Conservation (phyloP, 2,113 vertebrate species). For the Poeciliopsis prolifica region DNA sequence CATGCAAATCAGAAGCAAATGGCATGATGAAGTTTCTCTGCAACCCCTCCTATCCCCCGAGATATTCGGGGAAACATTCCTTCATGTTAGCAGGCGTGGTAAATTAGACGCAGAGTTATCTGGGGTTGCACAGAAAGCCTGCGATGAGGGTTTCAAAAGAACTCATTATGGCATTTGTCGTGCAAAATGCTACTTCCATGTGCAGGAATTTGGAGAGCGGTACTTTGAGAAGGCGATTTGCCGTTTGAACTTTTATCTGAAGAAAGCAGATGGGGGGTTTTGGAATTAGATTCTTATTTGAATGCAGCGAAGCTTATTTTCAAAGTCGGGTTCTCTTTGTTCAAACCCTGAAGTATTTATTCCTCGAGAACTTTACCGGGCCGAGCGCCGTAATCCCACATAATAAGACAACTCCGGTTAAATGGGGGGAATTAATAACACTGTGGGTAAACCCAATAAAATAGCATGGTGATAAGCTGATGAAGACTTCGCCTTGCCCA, state of each 20-base stretch:
- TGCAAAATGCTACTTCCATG: constrained; percentile 22
- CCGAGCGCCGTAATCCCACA: constrained; percentile 47
- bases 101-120: constrained; percentile 34
- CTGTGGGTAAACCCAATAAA: constrained; percentile 54
- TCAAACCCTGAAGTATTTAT: constrained; percentile 39
- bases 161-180: constrained; percentile 28
- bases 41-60: background rate
- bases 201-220: constrained; percentile 33
- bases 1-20: constrained; percentile 49
- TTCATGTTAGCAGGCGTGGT: constrained; percentile 31
- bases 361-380: constrained; percentile 41
- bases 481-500: background rate
- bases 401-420: constrained; percentile 43
- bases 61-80: constrained; percentile 48
- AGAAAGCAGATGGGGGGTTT: constrained; percentile 23
- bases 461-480: constrained; percentile 53
- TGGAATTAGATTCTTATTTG: constrained; percentile 20
- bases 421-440: constrained; percentile 53
- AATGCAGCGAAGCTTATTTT: constrained; percentile 25
- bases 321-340: constrained; percentile 13
- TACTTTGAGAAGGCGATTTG: background rate
- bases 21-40: constrained; percentile 18
- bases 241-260: constrained; percentile 13
- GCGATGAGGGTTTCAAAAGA: constrained; percentile 33
- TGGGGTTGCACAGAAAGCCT: constrained; percentile 20